These are phyloP conservation scores for Bimastos eiseni DNA, from an alignment of 2,888 invertebrate genomes.

Conservation along the genomic window DNA sequence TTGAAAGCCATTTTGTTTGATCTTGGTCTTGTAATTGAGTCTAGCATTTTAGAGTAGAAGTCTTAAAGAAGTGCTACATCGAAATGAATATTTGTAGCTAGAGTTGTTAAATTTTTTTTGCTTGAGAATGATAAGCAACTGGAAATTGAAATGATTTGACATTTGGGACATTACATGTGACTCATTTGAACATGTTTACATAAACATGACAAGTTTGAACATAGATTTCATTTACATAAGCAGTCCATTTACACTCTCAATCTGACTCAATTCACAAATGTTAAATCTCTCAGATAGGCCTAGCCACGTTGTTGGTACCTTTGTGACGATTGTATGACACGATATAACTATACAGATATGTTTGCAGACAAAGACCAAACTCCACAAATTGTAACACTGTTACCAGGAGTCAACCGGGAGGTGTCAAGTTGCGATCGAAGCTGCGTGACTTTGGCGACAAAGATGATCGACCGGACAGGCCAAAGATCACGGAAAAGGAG, in stretches of 20 bases:
- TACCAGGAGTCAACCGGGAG: background rate
- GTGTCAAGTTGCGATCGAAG: background rate
- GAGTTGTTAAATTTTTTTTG: too few species aligned
- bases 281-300: background rate
- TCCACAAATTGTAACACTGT: background rate
- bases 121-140: background rate
- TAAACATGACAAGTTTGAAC: background rate
- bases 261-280: background rate
- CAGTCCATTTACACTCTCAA: background rate
- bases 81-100: too few species aligned
- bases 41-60: too few species aligned
- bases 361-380: background rate
- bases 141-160: background rate
- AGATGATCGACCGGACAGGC: background rate
- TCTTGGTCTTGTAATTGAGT: too few species aligned
- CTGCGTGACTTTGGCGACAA: constrained; percentile 17
- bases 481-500: background rate
- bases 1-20: too few species aligned
- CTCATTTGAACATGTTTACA: background rate
- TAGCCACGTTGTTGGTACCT: background rate
- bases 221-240: background rate
- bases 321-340: background rate
- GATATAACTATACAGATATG: background rate
- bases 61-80: too few species aligned
- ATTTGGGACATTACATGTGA: background rate